Base-by-base conservation (phyloP, 2,797 vertebrate genomes). In the Prunella strophiata region DNA sequence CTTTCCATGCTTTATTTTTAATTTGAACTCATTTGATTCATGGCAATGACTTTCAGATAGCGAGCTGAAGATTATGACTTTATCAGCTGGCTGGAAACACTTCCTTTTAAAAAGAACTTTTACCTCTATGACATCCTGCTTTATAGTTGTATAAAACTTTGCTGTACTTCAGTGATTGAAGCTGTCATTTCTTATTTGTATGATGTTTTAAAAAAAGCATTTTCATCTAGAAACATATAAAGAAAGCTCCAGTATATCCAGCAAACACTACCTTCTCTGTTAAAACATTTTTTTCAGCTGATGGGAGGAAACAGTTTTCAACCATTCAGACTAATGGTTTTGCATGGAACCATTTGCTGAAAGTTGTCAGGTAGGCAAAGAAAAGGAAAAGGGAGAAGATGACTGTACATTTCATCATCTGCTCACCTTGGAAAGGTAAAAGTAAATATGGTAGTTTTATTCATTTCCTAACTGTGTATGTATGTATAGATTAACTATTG, bases 261-360 rank as follows among this genome's bases (percentile, higher is more conserved):
- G 32, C 18, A 67, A 67, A 43, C 5, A 4, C 21, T 75, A 27
- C 18, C 38, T 51, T 58, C 36, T 43, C 18, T 75, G 27, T 16
- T 43, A 67, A 11, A 7, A 23, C 4, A 4, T 16, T 29, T 58
- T 42, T 67, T 42, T 67, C 26, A 51, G 0, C 38, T 51, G 22
- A 51, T 38, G 15, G 22, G 21, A 51, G 18, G 22, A 59, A 51
- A 43, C 10, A 23, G 5, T 32, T 58, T 75, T 51, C 19, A 51
- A 2, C 15, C 22, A 67, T 36, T 43, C 52, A 51, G 32, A n/a
- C 10, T 5, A 59, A 67, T 16, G 3, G 11, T 9, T 58, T 85
- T 75, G 22, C 0, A 0, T 22, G 18, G 52, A 67, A 59, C 32
- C 18, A 32, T 38, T 59, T 67, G 52, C 32, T 1, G 1, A 16